A percentile compares a stretch with the other conserved stretches of the same genome.
Conservation (phyloP, 2,888 invertebrate genomes). For the Catocala nupta region DNA sequence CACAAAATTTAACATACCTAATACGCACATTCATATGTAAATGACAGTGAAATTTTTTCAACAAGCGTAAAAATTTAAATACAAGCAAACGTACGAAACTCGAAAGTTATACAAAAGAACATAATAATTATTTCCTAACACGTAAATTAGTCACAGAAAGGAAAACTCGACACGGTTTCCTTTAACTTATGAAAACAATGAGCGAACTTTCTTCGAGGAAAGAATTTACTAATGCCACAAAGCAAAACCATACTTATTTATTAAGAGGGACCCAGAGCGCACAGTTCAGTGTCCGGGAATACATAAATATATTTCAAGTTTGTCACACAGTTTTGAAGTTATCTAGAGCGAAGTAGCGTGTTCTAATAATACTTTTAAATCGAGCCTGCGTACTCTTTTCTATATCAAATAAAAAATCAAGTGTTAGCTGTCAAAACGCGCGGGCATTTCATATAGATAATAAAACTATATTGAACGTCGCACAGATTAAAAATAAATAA, state of each 20-base stretch:
- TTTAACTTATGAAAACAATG: constrained; percentile 78
- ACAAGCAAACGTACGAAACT: constrained; percentile 51
- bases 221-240: constrained; percentile 66
- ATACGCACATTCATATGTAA: constrained; percentile 47
- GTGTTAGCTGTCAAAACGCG: constrained; percentile 27
- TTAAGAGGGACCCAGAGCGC: constrained; percentile 61
- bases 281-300: constrained; percentile 58
- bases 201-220: constrained; percentile 73
- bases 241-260: constrained; percentile 72
- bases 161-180: constrained; percentile 74
- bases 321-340: constrained; percentile 23
- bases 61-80: constrained; percentile 70
- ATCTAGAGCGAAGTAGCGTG: constrained; percentile 19
- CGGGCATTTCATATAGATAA: constrained; percentile 13
- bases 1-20: constrained; percentile 39
- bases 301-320: constrained; percentile 35
- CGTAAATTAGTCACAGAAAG: constrained; percentile 77
- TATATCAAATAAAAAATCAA: constrained; percentile 23
- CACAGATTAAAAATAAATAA: constrained; percentile 24
- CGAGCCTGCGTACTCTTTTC: constrained; percentile 15
- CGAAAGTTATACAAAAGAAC: constrained; percentile 68
- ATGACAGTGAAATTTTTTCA: constrained; percentile 71
- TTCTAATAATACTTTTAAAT: constrained; percentile 24
- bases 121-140: constrained; percentile 73
- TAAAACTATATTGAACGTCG: constrained; percentile 6